A percentile compares a stretch with the other conserved stretches of the same genome.
These are phyloP conservation scores for Triplophysa siluroides DNA, from an alignment of 2,113 vertebrate genomes.

Conservation along the genomic window DNA sequence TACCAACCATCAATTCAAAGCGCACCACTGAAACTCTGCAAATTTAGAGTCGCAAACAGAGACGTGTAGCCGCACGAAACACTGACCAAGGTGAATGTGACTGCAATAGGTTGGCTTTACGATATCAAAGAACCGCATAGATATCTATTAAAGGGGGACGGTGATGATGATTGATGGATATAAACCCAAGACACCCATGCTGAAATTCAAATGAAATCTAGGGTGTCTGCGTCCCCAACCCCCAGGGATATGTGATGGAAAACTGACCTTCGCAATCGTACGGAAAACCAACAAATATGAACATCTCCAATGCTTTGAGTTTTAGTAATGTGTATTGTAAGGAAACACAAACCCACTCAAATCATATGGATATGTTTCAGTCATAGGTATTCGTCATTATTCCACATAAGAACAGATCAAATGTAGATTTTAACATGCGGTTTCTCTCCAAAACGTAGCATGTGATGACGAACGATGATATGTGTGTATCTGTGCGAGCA, in stretches of 20 bases:
- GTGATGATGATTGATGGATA: constrained; percentile 39
- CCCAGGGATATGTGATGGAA: background rate
- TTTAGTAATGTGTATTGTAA: too few relatives aligned
- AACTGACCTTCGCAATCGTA: background rate
- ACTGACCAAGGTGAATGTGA: constrained; percentile 1
- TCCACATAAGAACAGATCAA: constrained; percentile 2
- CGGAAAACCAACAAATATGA: background rate
- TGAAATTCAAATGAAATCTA: constrained; percentile 43
- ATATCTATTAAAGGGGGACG: background rate
- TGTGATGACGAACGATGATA: background rate
- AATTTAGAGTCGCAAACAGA: background rate
- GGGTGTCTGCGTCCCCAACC: constrained; percentile 19
- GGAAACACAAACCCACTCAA: too few relatives aligned
- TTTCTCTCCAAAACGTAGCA: background rate
- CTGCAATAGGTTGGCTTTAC: background rate
- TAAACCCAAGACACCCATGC: constrained; percentile 9
- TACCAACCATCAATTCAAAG: background rate
- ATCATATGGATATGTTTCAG: background rate
- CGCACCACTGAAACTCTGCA: background rate
- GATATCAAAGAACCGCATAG: background rate
- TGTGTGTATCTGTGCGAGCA: background rate
- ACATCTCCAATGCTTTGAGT: background rate
- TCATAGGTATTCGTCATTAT: background rate
- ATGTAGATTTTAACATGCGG: background rate
- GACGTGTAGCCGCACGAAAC: background rate